Conservation (phyloP, 2,888 invertebrate genomes). For the Dynastes grantii region DNA sequence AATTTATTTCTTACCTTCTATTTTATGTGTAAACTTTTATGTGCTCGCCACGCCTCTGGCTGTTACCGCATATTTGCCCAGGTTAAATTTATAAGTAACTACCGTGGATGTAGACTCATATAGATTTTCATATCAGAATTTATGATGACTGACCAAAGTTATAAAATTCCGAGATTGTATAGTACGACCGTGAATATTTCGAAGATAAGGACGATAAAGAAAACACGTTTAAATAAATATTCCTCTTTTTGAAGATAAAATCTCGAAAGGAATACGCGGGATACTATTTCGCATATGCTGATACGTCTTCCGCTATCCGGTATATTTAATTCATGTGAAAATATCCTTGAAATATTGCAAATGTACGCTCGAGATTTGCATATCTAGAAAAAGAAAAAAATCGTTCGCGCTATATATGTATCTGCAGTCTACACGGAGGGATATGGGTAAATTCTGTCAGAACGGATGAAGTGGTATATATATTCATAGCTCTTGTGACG, state of each 20-base stretch:
- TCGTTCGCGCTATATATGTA: neutral
- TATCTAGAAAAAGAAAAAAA: slow-evolving; percentile 32
- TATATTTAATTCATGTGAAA: slow-evolving; percentile 31
- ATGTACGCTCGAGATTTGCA: slow-evolving; percentile 28
- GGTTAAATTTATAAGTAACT: too few relatives aligned
- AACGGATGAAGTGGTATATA: slow-evolving; percentile 17
- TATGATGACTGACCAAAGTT: slow-evolving; percentile 9
- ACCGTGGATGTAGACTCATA: too few relatives aligned
- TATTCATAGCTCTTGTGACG: slow-evolving; percentile 18
- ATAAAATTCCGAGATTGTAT: slow-evolving; percentile 13
- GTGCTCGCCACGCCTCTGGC: too few relatives aligned
- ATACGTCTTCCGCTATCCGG: slow-evolving; percentile 14
- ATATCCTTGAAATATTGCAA: slow-evolving; percentile 34
- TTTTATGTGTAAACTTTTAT: too few relatives aligned
- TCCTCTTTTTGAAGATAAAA: slow-evolving; percentile 3
- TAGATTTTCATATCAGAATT: too few relatives aligned
- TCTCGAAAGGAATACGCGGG: neutral
- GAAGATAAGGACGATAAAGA: slow-evolving; percentile 15
- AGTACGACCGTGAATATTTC: neutral
- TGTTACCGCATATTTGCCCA: too few relatives aligned
- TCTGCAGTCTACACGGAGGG: neutral
- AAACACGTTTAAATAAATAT: slow-evolving; percentile 16
- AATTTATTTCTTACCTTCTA: too few relatives aligned
- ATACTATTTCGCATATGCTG: slow-evolving; percentile 15
- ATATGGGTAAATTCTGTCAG: slow-evolving; percentile 18